A percentile compares a stretch with the other conserved stretches of the same genome.
Evolutionary conservation across 2,888 invertebrate species (phyloP).

Genomic region (Aleiodes testaceus): DNA sequence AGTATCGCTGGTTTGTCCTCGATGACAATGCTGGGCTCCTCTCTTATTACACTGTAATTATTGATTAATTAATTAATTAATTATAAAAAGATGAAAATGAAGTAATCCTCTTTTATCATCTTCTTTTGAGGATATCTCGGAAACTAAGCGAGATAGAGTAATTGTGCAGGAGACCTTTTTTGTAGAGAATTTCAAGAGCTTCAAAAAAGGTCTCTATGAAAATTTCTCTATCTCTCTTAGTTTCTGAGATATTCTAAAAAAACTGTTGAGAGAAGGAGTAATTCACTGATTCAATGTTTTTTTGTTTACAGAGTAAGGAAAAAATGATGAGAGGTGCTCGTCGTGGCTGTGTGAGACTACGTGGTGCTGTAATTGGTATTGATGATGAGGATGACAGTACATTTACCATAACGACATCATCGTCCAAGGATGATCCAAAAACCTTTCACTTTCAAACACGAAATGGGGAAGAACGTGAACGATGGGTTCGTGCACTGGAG

Average conservation of each 20-base stretch:
- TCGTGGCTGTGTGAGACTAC: conserved; percentile 96
- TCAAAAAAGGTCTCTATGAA: no score
- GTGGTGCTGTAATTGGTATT: conserved; percentile 98
- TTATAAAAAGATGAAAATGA: background rate
- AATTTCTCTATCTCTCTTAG: no score
- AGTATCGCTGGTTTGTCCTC: conserved; percentile 99
- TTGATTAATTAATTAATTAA: background rate
- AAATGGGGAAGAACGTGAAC: conserved; percentile 94
- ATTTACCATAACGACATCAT: conserved; percentile 90
- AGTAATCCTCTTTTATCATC: background rate
- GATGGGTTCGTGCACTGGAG: conserved; percentile 96
- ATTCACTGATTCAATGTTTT: conserved; percentile 4
- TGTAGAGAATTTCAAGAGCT: no score
- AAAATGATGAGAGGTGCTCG: conserved; percentile 98
- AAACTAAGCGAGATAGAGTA: background rate
- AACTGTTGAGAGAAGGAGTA: no score
- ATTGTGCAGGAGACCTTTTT: background rate
- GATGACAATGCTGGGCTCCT: conserved; percentile 97
- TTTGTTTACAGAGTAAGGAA: conserved; percentile 90
- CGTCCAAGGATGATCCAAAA: conserved; percentile 90
- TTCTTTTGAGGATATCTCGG: background rate
- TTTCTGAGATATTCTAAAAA: background rate
- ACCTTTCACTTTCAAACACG: conserved; percentile 99
- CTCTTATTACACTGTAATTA: conserved; percentile 95
- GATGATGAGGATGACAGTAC: conserved; percentile 99